Base-by-base conservation (phyloP, 2,113 vertebrate genomes). In the Jacana jacana region DNA sequence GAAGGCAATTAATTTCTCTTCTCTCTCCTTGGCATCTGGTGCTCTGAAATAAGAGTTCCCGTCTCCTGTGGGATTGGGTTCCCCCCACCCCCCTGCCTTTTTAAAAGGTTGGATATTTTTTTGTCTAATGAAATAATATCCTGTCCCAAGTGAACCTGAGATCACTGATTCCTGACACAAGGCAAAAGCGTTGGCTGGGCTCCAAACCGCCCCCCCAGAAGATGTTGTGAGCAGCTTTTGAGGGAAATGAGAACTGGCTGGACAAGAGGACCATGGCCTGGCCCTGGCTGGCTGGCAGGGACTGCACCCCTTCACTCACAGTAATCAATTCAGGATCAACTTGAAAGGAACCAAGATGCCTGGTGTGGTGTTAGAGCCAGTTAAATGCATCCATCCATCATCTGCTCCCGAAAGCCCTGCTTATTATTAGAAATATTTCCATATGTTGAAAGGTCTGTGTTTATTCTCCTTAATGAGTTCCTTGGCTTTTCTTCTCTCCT, bases 51-150 rank as follows among this genome's bases (percentile, higher is more conserved):
- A 48, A 0, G 6, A 94, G 58, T 20, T 90, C 57, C 14, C 0
- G 0, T 54, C 81, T 78, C 92, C 64, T 6, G 11, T 42, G 64
- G 39, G 80, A 22, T 46, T 68, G 39, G 60, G 35, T 46, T 14
- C 14, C 6, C 37, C n/a, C 28, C 11, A 33, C 44, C 12, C 22
- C 4, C 7, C 37, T 27, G 17, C 12, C 37, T 46, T 80, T 72
- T 60, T 10, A 17, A 94, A 78, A 86, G 30, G 35, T 28, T 73
- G 64, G 51, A 48, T 55, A 30, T 64, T 48, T 42, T 42, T 77
- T 69, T 60, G 30, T 52, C n/a, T 90, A 33, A 66, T 73, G 85
- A 95, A 96, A 95, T 89, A 88, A 92, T 81, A 91, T 90, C 96
- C 91, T 81, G 85, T 85, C 81, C 71, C 1, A 16, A 88, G 70